Evolutionary conservation across 2,797 vertebrate genomes (phyloP).

Genomic region (Typhlichthys subterraneus): DNA sequence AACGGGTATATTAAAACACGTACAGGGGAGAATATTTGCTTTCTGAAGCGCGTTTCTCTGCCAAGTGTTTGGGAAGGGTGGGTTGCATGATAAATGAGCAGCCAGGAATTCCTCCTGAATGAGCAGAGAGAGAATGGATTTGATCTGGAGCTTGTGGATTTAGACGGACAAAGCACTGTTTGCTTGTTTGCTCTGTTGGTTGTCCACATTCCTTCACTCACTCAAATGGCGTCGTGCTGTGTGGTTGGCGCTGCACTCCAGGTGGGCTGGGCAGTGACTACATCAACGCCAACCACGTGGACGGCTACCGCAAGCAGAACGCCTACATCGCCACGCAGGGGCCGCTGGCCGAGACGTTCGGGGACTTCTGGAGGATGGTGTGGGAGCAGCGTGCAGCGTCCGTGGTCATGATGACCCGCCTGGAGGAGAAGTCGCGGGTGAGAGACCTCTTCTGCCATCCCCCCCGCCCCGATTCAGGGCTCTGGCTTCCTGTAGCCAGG

Average conservation of each 20-base stretch:
- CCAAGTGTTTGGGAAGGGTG: too few species aligned
- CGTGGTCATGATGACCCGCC: constrained; percentile 97
- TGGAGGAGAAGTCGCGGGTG: constrained; percentile 97
- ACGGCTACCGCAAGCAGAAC: constrained; percentile 97
- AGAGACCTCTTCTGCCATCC: constrained; percentile 42
- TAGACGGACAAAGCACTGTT: constrained; percentile 39
- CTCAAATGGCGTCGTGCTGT: neutral
- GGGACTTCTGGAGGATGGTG: constrained; percentile 98
- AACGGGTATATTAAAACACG: neutral
- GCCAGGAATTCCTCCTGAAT: constrained; percentile 49
- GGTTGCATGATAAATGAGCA: constrained; percentile 30
- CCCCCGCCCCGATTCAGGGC: neutral
- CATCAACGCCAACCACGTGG: constrained; percentile 97
- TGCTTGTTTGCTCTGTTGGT: constrained; percentile 60
- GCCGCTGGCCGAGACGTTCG: constrained; percentile 91
- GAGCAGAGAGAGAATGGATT: constrained; percentile 55
- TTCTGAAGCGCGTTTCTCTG: neutral
- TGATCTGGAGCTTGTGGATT: constrained; percentile 65
- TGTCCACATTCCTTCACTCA: constrained; percentile 22
- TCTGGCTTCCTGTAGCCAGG: too few species aligned
- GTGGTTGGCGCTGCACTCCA: constrained; percentile 52
- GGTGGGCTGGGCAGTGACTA: constrained; percentile 95
- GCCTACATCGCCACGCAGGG: constrained; percentile 98
- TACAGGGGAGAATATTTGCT: neutral
- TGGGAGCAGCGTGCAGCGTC: constrained; percentile 97